Evolutionary conservation across 2,888 invertebrate genomes (phyloP).

Genomic region (Nymphalis urticae): DNA sequence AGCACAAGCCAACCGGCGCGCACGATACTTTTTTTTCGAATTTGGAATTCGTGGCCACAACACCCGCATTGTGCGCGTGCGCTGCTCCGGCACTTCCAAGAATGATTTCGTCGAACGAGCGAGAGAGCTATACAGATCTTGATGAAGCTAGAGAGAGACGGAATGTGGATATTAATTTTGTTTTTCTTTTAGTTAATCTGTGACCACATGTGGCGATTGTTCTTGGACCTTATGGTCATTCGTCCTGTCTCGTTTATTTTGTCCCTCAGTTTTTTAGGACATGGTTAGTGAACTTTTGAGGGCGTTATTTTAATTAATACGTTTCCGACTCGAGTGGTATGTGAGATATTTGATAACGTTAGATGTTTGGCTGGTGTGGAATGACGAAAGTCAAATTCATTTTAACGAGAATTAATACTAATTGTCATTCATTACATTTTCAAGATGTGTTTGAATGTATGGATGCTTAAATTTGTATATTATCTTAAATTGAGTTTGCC

Average conservation of each 20-base stretch:
- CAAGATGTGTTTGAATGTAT: not conserved
- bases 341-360: not conserved
- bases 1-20: constrained; percentile 56
- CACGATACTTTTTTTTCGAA: constrained; percentile 62
- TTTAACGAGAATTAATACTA: not conserved
- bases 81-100: constrained; percentile 72
- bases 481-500: not conserved
- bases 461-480: not conserved
- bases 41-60: constrained; percentile 74
- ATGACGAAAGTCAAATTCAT: constrained; percentile 1
- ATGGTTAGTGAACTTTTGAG: constrained; percentile 68
- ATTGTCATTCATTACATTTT: not conserved
- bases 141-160: constrained; percentile 45
- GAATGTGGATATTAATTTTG: constrained; percentile 64
- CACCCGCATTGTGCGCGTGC: constrained; percentile 78
- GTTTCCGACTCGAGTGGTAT: constrained; percentile 45
- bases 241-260: constrained; percentile 52
- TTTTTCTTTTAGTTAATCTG: constrained; percentile 79
- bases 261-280: constrained; percentile 45
- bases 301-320: constrained; percentile 76
- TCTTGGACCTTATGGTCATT: constrained; percentile 80
- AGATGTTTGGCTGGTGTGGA: no score
- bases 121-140: constrained; percentile 43
- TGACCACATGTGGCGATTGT: constrained; percentile 81
- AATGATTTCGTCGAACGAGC: constrained; percentile 73